Conservation (phyloP, 2,797 vertebrate species). For the Zenarchopterus dispar region DNA sequence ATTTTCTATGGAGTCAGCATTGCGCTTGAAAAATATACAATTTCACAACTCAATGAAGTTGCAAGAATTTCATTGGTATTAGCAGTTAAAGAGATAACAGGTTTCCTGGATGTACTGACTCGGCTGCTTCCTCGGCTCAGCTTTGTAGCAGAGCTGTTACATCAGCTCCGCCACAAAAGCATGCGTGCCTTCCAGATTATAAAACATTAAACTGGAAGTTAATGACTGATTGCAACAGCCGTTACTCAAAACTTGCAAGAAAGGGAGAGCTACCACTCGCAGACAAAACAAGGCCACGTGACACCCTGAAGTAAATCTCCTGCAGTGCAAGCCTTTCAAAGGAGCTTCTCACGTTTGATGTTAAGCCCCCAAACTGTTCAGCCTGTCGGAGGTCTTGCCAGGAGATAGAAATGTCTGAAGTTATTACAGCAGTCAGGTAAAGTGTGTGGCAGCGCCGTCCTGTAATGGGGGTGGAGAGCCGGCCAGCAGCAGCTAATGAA, state of each 20-base stretch:
- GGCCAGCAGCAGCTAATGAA: constrained; percentile 72
- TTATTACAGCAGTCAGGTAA: constrained; percentile 74
- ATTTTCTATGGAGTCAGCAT: constrained; percentile 12
- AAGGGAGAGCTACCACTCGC: constrained; percentile 30
- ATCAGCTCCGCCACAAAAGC: constrained; percentile 56
- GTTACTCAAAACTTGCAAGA: constrained; percentile 45
- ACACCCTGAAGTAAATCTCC: constrained; percentile 47
- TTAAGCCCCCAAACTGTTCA: constrained; percentile 56
- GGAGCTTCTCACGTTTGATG: constrained; percentile 57
- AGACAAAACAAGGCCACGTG: constrained; percentile 54
- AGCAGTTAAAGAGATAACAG: constrained; percentile 46
- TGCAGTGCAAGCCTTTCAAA: constrained; percentile 55
- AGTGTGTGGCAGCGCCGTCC: constrained; percentile 55
- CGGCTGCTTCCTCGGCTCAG: constrained; percentile 37
- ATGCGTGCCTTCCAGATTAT: constrained; percentile 45
- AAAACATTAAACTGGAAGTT: constrained; percentile 61
- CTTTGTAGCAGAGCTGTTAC: constrained; percentile 35
- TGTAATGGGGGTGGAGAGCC: constrained; percentile 63
- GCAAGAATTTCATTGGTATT: constrained; percentile 23
- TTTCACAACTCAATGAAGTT: constrained; percentile 20
- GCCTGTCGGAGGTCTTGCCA: constrained; percentile 56
- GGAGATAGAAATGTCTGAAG: constrained; percentile 72
- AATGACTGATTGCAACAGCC: constrained; percentile 70
- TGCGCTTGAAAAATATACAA: constrained; percentile 3
- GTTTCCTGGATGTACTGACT: constrained; percentile 54